Percentiles rank a stretch among this genome's conserved stretches.
Evolutionary conservation across 92 coral and sea anemone genomes (phyloP).

Genomic region (Anthopleura xanthogrammica): DNA sequence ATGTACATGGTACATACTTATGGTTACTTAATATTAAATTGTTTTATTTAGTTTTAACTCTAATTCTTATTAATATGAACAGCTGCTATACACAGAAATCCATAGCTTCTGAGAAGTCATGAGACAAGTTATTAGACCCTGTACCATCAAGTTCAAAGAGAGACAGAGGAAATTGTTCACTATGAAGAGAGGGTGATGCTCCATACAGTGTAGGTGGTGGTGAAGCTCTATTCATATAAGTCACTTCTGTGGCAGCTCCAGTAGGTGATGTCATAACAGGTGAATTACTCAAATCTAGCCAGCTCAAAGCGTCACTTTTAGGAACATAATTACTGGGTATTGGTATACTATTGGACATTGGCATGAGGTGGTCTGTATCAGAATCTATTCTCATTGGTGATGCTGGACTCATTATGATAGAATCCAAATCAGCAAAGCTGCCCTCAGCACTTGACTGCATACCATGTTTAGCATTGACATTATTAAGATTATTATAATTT

Average conservation of each 20-base stretch:
- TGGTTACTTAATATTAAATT: constrained; percentile 11
- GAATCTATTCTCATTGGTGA: constrained; percentile 92
- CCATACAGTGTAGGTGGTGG: constrained; percentile 78
- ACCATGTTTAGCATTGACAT: constrained; percentile 46
- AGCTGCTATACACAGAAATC: constrained; percentile 72
- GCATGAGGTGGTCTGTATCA: constrained; percentile 59
- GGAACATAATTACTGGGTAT: constrained; percentile 52
- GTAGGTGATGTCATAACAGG: constrained; percentile 48
- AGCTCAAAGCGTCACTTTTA: constrained; percentile 57
- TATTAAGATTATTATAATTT: constrained; percentile 5
- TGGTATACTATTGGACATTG: constrained; percentile 59
- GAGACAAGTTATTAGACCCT: constrained; percentile 51
- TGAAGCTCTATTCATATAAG: constrained; percentile 53
- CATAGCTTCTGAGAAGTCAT: constrained; percentile 82
- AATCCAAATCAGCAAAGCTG: constrained; percentile 74
- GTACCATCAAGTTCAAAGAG: constrained; percentile 78
- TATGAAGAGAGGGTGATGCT: constrained; percentile 49
- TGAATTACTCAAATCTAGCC: constrained; percentile 80
- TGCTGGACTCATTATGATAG: constrained; percentile 73
- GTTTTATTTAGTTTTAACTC: neutral
- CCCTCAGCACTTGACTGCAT: constrained; percentile 61
- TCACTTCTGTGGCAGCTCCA: constrained; percentile 34
- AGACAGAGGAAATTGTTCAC: constrained; percentile 71
- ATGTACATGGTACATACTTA: constrained; percentile 29
- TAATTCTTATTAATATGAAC: neutral